These are phyloP conservation scores for Heliconius nattereri DNA, from an alignment of 1,140 invertebrate species.

Conservation along the genomic window DNA sequence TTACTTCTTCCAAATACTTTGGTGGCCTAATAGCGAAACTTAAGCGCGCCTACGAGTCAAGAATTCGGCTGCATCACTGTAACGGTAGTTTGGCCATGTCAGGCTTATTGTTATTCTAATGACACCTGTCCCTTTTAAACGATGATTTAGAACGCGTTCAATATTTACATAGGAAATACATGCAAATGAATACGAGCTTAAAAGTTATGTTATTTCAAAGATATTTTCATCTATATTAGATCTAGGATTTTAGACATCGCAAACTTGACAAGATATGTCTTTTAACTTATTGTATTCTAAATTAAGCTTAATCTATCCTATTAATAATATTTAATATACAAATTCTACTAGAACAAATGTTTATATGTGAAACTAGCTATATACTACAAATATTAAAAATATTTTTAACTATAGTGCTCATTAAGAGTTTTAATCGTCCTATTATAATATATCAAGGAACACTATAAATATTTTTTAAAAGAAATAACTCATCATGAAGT, in stretches of 20 bases:
- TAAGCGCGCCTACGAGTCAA: conserved; percentile 32
- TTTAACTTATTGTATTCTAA: too few relatives aligned
- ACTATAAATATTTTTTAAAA: too few relatives aligned
- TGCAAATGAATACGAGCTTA: not conserved
- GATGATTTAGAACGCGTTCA: conserved; percentile 27
- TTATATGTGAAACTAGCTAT: too few relatives aligned
- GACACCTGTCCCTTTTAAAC: conserved; percentile 40
- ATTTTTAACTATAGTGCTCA: too few relatives aligned
- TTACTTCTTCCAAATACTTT: not conserved
- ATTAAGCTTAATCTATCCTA: too few relatives aligned
- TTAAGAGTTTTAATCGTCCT: too few relatives aligned
- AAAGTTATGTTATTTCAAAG: not conserved
- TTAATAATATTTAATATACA: too few relatives aligned
- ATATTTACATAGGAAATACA: conserved; percentile 17
- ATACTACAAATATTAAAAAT: too few relatives aligned
- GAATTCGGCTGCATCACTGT: conserved; percentile 44
- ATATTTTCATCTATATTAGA: not conserved
- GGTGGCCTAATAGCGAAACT: conserved; percentile 31
- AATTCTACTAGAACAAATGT: too few relatives aligned
- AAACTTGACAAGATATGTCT: too few relatives aligned
- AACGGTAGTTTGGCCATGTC: conserved; percentile 43
- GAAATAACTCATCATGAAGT: too few relatives aligned
- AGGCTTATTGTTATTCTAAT: conserved; percentile 45
- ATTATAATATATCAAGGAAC: too few relatives aligned
- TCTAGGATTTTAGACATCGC: not conserved